These are phyloP conservation scores for Lordiphosa andalusiaca DNA, from an alignment of 2,888 invertebrate species.

Conservation along the genomic window DNA sequence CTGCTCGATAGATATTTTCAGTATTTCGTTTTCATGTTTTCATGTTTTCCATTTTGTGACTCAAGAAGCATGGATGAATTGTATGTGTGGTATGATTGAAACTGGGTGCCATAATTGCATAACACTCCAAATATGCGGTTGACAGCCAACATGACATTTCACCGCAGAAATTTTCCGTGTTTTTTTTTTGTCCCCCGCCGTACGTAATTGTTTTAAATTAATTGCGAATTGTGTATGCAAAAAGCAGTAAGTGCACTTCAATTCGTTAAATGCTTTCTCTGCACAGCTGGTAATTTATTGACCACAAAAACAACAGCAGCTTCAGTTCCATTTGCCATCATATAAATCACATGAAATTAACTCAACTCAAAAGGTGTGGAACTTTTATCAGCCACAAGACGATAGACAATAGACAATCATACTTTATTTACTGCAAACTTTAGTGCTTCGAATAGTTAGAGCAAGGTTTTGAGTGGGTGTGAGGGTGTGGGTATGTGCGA, in stretches of 20 bases:
- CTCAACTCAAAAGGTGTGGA: slow-evolving; percentile 24
- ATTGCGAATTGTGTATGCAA: slow-evolving; percentile 69
- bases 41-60: slow-evolving; percentile 21
- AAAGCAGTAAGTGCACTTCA: slow-evolving; percentile 71
- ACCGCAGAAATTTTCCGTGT: slow-evolving; percentile 42
- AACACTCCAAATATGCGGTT: slow-evolving; percentile 63
- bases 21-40: not conserved
- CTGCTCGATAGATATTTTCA: slow-evolving; percentile 4
- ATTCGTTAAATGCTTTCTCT: slow-evolving; percentile 43
- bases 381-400: slow-evolving; percentile 49
- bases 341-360: slow-evolving; percentile 68
- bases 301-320: slow-evolving; percentile 41
- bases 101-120: slow-evolving; percentile 51
- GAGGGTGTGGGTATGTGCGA: slow-evolving; percentile 33
- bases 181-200: slow-evolving; percentile 26
- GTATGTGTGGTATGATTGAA: not conserved
- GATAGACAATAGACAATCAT: slow-evolving; percentile 37
- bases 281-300: slow-evolving; percentile 70
- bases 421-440: slow-evolving; percentile 62
- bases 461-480: slow-evolving; percentile 20
- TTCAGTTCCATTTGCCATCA: slow-evolving; percentile 19
- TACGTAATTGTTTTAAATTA: slow-evolving; percentile 71
- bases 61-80: slow-evolving; percentile 39
- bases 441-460: slow-evolving; percentile 22
- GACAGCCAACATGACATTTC: slow-evolving; percentile 73